phyloP scores from a whole-genome alignment of 2,797 vertebrate species.

The Pterois miles region DNA sequence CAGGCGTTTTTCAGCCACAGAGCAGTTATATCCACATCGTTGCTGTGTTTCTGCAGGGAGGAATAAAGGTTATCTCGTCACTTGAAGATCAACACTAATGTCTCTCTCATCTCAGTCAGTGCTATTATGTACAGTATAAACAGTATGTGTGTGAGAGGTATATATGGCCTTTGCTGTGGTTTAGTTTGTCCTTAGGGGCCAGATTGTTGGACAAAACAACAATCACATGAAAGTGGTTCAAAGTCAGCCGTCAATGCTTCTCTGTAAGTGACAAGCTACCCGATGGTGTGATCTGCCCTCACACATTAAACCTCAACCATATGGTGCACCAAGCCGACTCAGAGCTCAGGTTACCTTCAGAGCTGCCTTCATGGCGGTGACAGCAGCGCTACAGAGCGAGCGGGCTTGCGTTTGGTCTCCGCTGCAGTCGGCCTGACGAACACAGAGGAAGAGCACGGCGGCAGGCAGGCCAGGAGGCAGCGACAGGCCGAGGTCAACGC shows the following conservation, averaged over 20 bases:
- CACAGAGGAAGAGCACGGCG: constrained; percentile 83
- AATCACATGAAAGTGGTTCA: constrained; percentile 23
- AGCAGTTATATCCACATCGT: constrained; percentile 74
- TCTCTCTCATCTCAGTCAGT: too few species aligned
- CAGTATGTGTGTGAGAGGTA: not conserved
- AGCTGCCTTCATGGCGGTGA: constrained; percentile 80
- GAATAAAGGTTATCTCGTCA: not conserved
- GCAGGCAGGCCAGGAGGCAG: constrained; percentile 80
- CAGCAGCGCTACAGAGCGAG: constrained; percentile 69
- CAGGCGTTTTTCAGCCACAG: constrained; percentile 85
- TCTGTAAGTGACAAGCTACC: constrained; percentile 1
- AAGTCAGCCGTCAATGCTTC: constrained; percentile 20
- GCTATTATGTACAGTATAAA: not conserved
- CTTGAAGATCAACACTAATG: not conserved
- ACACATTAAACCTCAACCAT: constrained; percentile 33
- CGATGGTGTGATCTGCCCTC: constrained; percentile 24
- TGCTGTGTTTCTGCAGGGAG: constrained; percentile 77
- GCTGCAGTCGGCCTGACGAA: constrained; percentile 79
- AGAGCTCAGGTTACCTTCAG: constrained; percentile 80
- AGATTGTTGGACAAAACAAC: not conserved
- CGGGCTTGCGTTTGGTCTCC: constrained; percentile 64
- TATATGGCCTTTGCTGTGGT: not conserved
- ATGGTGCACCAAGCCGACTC: constrained; percentile 14
- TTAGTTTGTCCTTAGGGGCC: not conserved
- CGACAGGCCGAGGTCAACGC: constrained; percentile 69